Percentiles rank a stretch among this genome's conserved stretches.
Evolutionary conservation across 2,888 invertebrate species (phyloP).

Genomic region (Nemotelus nigrinus): DNA sequence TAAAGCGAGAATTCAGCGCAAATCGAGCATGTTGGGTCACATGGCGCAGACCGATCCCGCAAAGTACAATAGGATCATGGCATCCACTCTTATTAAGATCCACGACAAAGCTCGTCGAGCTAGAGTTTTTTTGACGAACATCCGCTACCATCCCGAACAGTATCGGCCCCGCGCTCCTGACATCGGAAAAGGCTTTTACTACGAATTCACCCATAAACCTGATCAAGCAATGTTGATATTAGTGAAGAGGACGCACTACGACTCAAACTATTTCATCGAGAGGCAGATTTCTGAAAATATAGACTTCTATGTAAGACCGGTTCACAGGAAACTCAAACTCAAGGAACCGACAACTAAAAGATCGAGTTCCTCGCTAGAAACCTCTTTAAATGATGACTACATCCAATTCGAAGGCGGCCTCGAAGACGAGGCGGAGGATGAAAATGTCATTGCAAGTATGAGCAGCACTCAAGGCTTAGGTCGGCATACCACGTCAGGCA

Average conservation of each 20-base stretch:
- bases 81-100: constrained; percentile 63
- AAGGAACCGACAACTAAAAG: neutral
- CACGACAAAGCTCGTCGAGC: constrained; percentile 65
- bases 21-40: constrained; percentile 44
- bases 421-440: neutral
- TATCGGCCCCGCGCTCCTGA: constrained; percentile 48
- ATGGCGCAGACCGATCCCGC: neutral
- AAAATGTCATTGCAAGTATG: neutral
- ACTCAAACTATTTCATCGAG: constrained; percentile 55
- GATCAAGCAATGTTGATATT: constrained; percentile 59
- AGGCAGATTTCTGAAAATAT: neutral
- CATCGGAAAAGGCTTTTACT: constrained; percentile 52
- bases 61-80: constrained; percentile 55
- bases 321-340: constrained; percentile 4
- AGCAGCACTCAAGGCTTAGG: neutral
- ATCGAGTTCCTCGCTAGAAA: neutral
- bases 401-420: neutral
- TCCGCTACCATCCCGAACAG: constrained; percentile 49
- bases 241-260: constrained; percentile 59
- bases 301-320: constrained; percentile 36
- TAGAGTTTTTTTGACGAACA: constrained; percentile 53
- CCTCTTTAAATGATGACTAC: neutral
- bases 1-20: neutral
- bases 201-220: constrained; percentile 58
- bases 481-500: neutral